phyloP scores from a whole-genome alignment of 2,888 invertebrate genomes.

The Trachelus tabidus region DNA sequence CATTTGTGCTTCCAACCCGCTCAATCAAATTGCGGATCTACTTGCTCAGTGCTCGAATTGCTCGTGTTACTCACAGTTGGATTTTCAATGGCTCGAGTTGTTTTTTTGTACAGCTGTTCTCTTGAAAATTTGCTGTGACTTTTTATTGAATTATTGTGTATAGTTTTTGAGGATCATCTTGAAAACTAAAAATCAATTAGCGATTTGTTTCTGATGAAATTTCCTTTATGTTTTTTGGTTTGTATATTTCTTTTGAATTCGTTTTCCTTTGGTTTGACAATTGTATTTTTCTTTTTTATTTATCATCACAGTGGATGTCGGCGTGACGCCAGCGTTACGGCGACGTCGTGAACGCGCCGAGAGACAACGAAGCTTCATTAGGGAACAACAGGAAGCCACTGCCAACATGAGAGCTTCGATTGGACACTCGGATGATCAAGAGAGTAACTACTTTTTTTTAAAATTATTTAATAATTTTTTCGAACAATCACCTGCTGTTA shows the following conservation, averaged over 20 bases:
- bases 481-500: background rate
- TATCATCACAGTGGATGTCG: constrained; percentile 70
- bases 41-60: background rate
- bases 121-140: background rate
- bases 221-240: background rate
- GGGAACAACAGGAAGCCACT: constrained; percentile 81
- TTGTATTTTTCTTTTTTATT: background rate
- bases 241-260: background rate
- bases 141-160: background rate
- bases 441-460: constrained; percentile 43
- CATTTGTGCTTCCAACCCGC: constrained; percentile 1
- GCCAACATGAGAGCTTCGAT: constrained; percentile 67
- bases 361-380: constrained; percentile 85
- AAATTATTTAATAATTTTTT: background rate
- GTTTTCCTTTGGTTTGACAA: background rate
- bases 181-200: too few species aligned
- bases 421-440: constrained; percentile 57
- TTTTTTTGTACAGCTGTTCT: background rate
- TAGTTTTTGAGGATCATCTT: too few species aligned
- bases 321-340: constrained; percentile 83
- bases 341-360: constrained; percentile 86
- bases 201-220: too few species aligned
- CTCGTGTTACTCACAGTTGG: background rate
- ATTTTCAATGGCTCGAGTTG: background rate
- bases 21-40: background rate